Base-by-base conservation (phyloP, 2,113 vertebrate species). In the Tupaia tana region DNA sequence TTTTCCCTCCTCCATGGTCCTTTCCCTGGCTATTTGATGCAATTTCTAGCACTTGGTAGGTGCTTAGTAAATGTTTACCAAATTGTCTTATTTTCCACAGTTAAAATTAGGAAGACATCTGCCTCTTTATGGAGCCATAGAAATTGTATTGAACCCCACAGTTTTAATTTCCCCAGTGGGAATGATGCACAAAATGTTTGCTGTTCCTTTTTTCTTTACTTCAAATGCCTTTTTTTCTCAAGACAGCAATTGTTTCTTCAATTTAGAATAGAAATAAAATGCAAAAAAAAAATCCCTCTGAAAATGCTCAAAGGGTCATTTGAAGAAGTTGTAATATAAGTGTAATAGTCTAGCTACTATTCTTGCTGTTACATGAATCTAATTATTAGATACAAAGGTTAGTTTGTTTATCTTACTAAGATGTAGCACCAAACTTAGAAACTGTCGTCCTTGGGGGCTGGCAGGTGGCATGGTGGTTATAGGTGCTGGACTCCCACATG, bases 261-360 rank as follows among this genome's bases (percentile, higher is more conserved):
- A 84, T 95, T 95, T 86, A 88, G 61, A 61, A 95, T 91, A 81
- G 61, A 18, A 94, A 67, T 25, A 78, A 89, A 82, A 83, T 71
- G 18, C 64, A 83, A 59, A 81, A n/a, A 83, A 70, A 74, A 43
- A 43, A 43, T n/a, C 43, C 18, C 22, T 87, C 63, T 61, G 19
- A 70, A 80, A 54, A 80, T 91, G 6, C 69, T 73, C 74, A 4
- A 90, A 34, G 56, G 29, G 29, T n/a, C 58, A 56, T 34, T 88
- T 85, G 56, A 74, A 52, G 64, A 86, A 79, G 59, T 78, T 93
- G 19, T 71, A 70, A n/a, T 66, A 22, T 67, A 87, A 70, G 31
- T 75, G n/a, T 31, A 73, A 34, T 83, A 31, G 69, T 20, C n/a
- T 81, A 71, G 27, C 43, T 88, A 25, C 58, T 86, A 34, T 95